Evolutionary conservation across 2,888 invertebrate species (phyloP), one percentile per base, ranked within the genome.

Genomic region (Phorcus lineatus): DNA sequence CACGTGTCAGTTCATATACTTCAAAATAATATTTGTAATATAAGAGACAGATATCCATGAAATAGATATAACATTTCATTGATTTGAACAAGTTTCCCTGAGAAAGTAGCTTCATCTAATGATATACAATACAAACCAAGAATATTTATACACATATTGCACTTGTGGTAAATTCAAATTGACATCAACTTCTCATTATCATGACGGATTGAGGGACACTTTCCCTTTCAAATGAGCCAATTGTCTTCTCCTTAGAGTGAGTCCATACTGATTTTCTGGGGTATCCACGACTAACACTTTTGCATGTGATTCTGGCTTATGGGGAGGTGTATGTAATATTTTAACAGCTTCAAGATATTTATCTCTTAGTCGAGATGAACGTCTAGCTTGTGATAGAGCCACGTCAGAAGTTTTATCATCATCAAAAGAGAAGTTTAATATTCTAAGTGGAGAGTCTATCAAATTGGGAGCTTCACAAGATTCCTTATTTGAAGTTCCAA

Each of bases 271-370:
- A 22, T 81, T 80, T 52, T 87, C 88, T 17, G 89, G 89, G 1
- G 89, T 89, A 74, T 89, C 87, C 3, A 85, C 81, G 6, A 83
- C 89, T 31, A 89, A 76, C 24, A 89, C 77, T 52, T 81, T 80
- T 6, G 31, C 40, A 28, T 31, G 52, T 52, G 36, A 57, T 4
- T 40, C 17, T 31, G 19, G 24, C 9, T 22, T 28, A 9, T 53
- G 54, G 7, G 67, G 67, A 17, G 70, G 79, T 52, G 52, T 70
- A 19, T 31, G 24, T 2, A 78, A n/a, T 17, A 70, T 28, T 28
- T 79, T 70, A 3, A 54, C 22, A 0, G 54, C 19, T 36, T 79
- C 70, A 1, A 54, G 47, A 52, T 74, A 74, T 22, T 74, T 74
- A 11, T 74, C 74, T 53, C 53, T n/a, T 6, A 74, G 22, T 17